Percentiles rank a stretch among this genome's conserved stretches.
These are phyloP conservation scores for Digitonthophagus gazella DNA, from an alignment of 2,888 invertebrate genomes.

Conservation along the genomic window DNA sequence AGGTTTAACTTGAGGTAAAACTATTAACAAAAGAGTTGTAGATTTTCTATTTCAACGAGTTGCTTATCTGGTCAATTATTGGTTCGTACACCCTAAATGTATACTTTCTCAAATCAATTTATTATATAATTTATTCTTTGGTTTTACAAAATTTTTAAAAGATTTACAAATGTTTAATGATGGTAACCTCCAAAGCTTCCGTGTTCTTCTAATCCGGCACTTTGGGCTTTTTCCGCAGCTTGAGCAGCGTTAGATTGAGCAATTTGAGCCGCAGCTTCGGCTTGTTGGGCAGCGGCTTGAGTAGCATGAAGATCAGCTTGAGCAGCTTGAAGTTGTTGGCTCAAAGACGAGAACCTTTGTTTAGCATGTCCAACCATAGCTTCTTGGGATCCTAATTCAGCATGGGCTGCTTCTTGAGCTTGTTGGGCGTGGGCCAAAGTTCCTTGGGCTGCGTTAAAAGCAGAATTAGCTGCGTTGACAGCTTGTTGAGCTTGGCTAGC, in stretches of 20 bases:
- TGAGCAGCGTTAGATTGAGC: conserved; percentile 75
- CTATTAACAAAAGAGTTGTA: no score
- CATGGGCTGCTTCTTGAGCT: conserved; percentile 69
- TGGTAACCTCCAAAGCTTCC: conserved; percentile 17
- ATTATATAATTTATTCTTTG: not conserved
- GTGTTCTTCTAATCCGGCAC: conserved; percentile 10
- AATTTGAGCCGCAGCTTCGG: conserved; percentile 66
- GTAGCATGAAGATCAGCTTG: conserved; percentile 74
- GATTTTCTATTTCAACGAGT: no score
- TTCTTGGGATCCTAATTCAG: conserved; percentile 73
- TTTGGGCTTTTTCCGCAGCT: conserved; percentile 57
- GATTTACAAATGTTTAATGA: conserved; percentile 6
- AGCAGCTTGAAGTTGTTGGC: conserved; percentile 66
- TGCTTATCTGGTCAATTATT: no score
- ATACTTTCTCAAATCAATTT: not conserved
- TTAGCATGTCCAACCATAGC: conserved; percentile 75
- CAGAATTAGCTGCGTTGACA: conserved; percentile 70
- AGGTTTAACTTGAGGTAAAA: no score
- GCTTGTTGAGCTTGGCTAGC: conserved; percentile 54
- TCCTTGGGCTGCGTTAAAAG: conserved; percentile 72
- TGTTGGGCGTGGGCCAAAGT: conserved; percentile 73
- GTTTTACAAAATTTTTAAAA: not conserved
- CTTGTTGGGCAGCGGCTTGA: conserved; percentile 67
- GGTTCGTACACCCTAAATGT: no score
- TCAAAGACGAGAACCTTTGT: conserved; percentile 62